Evolutionary conservation across 1,140 invertebrate species (phyloP).

Genomic region (Dysdera silvatica): DNA sequence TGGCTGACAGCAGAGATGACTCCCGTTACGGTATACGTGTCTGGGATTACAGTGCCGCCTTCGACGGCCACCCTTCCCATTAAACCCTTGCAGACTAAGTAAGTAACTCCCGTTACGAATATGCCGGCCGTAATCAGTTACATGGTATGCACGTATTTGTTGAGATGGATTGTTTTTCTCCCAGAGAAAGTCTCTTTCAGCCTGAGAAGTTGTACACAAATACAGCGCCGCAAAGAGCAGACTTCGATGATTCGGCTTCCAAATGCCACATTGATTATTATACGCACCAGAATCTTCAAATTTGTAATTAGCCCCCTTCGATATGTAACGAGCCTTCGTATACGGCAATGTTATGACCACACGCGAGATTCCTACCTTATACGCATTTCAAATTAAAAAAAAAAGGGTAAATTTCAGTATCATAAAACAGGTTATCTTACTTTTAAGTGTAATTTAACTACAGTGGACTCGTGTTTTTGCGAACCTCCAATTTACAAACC

Average conservation of each 20-base stretch:
- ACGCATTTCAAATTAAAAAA: no score
- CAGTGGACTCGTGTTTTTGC: no score
- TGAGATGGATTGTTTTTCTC: not conserved
- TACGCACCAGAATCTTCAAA: not conserved
- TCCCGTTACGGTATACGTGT: not conserved
- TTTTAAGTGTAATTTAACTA: no score
- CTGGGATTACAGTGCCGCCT: not conserved
- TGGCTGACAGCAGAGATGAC: not conserved
- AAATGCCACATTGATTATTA: not conserved
- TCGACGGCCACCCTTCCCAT: not conserved
- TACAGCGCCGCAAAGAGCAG: not conserved
- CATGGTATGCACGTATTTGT: not conserved
- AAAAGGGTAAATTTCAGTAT: no score
- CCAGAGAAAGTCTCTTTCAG: not conserved
- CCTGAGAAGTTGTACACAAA: not conserved
- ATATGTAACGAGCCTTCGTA: not conserved
- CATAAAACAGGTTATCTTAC: no score
- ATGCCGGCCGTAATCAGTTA: not conserved
- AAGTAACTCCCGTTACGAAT: not conserved
- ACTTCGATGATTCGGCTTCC: not conserved
- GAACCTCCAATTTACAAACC: no score
- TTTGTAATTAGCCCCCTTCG: not conserved
- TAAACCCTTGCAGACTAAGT: not conserved
- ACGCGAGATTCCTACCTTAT: not conserved
- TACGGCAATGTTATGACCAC: not conserved